These are phyloP conservation scores for Apeltes quadracus DNA, from an alignment of 2,113 vertebrate species.

Conservation along the genomic window DNA sequence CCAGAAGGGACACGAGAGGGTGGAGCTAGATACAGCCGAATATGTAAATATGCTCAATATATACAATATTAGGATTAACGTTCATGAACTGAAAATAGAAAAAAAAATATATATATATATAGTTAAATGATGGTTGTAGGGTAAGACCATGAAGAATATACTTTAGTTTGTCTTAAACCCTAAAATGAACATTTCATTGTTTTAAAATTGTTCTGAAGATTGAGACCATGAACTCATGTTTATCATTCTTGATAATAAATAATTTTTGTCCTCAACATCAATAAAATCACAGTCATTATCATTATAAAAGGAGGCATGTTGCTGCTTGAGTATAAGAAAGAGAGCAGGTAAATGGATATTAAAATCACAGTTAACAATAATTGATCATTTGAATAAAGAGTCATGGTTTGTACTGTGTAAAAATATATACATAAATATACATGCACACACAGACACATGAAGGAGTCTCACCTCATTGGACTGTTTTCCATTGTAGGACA, in stretches of 20 bases:
- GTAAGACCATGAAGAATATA: not conserved
- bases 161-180: not conserved
- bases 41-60: not conserved
- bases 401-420: not conserved
- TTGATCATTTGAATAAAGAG: too few species aligned
- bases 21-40: not conserved
- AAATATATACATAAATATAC: not conserved
- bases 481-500: constrained; percentile 98
- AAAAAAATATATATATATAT: too few species aligned
- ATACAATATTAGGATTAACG: not conserved
- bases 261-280: not conserved
- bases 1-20: not conserved
- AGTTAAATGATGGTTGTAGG: too few species aligned
- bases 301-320: not conserved
- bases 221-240: not conserved
- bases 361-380: not conserved
- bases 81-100: not conserved
- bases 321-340: not conserved
- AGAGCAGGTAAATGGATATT: not conserved
- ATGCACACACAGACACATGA: not conserved
- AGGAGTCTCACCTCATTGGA: constrained; percentile 90
- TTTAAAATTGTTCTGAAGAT: not conserved
- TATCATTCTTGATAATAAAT: not conserved
- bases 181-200: not conserved
- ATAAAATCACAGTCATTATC: not conserved